Percentiles rank a stretch among this genome's conserved stretches.
These are phyloP conservation scores for Metellina segmentata DNA, from an alignment of 2,888 invertebrate genomes.

Conservation along the genomic window DNA sequence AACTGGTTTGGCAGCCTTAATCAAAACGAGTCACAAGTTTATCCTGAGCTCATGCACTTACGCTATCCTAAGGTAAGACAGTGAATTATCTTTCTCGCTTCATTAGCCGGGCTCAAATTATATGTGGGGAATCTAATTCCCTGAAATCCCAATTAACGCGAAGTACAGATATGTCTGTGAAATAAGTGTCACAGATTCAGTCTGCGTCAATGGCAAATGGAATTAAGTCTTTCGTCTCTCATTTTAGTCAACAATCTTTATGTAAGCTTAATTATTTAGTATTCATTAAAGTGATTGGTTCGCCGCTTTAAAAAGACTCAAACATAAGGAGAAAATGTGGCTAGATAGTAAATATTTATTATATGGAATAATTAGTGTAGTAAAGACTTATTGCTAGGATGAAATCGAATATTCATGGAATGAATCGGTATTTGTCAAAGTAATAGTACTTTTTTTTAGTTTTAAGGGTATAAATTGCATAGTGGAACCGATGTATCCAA, in stretches of 20 bases:
- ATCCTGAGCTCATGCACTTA: slow-evolving; percentile 74
- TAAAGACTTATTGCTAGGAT: too few relatives aligned
- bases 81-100: not conserved
- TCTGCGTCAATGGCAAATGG: not conserved
- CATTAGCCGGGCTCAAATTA: not conserved
- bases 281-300: not conserved
- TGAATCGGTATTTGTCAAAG: too few relatives aligned
- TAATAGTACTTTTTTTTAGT: too few relatives aligned
- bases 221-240: not conserved
- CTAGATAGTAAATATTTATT: not conserved
- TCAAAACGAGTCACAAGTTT: slow-evolving; percentile 61
- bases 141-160: not conserved
- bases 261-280: not conserved
- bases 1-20: slow-evolving; percentile 72
- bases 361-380: not conserved
- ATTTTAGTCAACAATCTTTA: not conserved
- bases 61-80: slow-evolving; percentile 77
- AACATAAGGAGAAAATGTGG: not conserved
- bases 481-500: too few relatives aligned
- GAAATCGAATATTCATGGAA: too few relatives aligned
- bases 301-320: not conserved
- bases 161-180: not conserved
- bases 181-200: not conserved
- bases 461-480: too few relatives aligned
- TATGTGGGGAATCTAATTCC: not conserved